Evolutionary conservation across 2,797 vertebrate species (phyloP).

Genomic region (Crenichthys baileyi): DNA sequence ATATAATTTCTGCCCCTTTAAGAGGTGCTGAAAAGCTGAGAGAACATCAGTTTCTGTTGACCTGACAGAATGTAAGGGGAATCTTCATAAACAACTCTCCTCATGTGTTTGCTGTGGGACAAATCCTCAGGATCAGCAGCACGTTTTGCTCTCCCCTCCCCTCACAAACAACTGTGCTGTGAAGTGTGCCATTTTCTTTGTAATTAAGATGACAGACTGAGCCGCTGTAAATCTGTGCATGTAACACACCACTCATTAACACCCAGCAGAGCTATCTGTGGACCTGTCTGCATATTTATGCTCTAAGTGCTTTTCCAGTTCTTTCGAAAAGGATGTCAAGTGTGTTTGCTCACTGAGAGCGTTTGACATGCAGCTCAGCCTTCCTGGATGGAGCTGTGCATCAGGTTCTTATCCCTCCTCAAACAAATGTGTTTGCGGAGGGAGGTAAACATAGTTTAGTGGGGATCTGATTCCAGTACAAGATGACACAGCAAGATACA

Average conservation of each 20-base stretch:
- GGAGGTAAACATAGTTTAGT: conserved; percentile 24
- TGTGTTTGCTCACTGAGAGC: conserved; percentile 52
- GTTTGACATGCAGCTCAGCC: conserved; percentile 52
- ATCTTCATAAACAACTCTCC: background rate
- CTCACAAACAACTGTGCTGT: conserved; percentile 10
- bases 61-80: background rate
- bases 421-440: conserved; percentile 35
- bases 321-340: conserved; percentile 37
- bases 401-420: conserved; percentile 39
- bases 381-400: conserved; percentile 21
- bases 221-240: conserved; percentile 35
- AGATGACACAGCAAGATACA: conserved; percentile 31
- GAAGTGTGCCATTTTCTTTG: conserved; percentile 20
- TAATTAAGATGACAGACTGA: conserved; percentile 26
- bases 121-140: conserved; percentile 1
- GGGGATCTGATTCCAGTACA: conserved; percentile 13
- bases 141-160: background rate
- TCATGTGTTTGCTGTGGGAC: background rate
- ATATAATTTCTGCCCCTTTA: too few relatives aligned
- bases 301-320: conserved; percentile 42
- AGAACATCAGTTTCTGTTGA: background rate
- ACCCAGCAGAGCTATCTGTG: conserved; percentile 40
- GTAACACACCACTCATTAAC: conserved; percentile 57
- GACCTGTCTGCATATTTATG: conserved; percentile 57
- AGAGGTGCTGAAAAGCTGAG: too few relatives aligned